Percentiles rank a stretch among this genome's conserved stretches.
phyloP scores from a whole-genome alignment of 2,888 invertebrate genomes.

The Sarcophaga subvicina region DNA sequence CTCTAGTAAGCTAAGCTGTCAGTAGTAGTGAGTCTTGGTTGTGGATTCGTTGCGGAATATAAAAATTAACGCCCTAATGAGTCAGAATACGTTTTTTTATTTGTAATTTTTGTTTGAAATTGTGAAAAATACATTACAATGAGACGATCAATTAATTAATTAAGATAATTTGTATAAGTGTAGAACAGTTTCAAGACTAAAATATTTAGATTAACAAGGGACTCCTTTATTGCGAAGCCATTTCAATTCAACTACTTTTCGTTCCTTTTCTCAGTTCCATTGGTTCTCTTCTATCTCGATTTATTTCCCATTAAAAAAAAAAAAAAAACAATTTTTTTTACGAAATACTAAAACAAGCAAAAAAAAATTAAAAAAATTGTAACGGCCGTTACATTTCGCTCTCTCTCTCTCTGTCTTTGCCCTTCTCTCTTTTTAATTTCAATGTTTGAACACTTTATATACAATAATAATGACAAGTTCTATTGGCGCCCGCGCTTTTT shows the following conservation, averaged over 20 bases:
- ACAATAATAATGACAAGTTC: conserved; percentile 58
- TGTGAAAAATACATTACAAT: no score
- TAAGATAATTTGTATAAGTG: no score
- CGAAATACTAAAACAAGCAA: conserved; percentile 14
- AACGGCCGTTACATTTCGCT: conserved; percentile 59
- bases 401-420: background rate
- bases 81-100: no score
- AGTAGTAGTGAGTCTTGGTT: no score
- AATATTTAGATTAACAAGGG: background rate
- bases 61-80: no score
- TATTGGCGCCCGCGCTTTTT: conserved; percentile 68
- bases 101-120: no score
- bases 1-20: no score
- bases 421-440: background rate
- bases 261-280: background rate
- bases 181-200: no score
- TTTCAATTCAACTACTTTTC: background rate
- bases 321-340: conserved; percentile 21
- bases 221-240: background rate
- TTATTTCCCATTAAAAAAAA: conserved; percentile 24
- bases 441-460: conserved; percentile 49
- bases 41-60: no score
- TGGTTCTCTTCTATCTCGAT: conserved; percentile 39
- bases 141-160: no score
- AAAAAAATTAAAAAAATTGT: conserved; percentile 4